Conservation (phyloP, 1,140 invertebrate genomes). For the Brachionus koreanus region DNA sequence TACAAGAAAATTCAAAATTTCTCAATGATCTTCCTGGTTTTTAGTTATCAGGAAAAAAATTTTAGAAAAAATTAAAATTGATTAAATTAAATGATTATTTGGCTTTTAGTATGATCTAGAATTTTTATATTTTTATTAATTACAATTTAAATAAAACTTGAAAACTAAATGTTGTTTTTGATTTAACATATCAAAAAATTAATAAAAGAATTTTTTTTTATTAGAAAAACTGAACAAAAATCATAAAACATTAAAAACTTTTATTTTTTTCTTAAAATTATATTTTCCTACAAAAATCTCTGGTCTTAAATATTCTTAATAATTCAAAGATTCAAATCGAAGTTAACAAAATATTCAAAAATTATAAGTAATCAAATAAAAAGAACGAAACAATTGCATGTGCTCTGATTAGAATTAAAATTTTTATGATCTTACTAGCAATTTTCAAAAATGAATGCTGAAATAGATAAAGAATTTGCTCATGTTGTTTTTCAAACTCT, state of each 20-base stretch:
- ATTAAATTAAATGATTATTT: not conserved
- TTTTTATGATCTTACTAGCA: not conserved
- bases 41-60: not conserved
- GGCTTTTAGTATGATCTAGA: not conserved
- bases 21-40: not conserved
- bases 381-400: not conserved
- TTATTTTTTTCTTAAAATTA: not conserved
- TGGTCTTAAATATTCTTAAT: too few species aligned
- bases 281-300: too few species aligned
- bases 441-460: not conserved
- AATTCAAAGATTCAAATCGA: slow-evolving; percentile 1
- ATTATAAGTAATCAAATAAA: not conserved
- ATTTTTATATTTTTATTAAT: not conserved
- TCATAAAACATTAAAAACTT: not conserved
- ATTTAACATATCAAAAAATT: not conserved
- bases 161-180: not conserved
- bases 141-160: not conserved
- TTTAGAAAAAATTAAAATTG: not conserved
- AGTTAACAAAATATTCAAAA: not conserved
- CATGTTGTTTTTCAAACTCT: slow-evolving; percentile 31
- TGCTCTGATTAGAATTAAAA: not conserved
- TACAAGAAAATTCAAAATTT: slow-evolving; percentile 65
- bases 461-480: slow-evolving; percentile 23
- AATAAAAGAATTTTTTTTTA: too few species aligned
- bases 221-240: too few species aligned